phyloP scores from a whole-genome alignment of 2,888 invertebrate genomes.

The Drosophila ustulata region DNA sequence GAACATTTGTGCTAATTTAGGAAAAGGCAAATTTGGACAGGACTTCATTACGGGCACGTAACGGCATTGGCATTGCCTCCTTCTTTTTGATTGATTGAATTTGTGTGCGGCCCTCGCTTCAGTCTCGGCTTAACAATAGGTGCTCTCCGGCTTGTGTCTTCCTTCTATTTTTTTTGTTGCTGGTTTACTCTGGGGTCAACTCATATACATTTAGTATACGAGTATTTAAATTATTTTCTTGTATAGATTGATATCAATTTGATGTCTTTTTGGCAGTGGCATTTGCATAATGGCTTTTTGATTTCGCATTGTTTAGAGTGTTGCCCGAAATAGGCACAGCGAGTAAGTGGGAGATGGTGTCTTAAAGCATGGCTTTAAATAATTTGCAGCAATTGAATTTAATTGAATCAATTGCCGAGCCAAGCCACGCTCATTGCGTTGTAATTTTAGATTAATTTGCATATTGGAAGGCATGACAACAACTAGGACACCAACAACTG shows the following conservation, averaged over 20 bases:
- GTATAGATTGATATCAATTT: conserved; percentile 70
- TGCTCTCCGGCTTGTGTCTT: conserved; percentile 2
- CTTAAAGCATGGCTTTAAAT: conserved; percentile 14
- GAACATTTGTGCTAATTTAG: conserved; percentile 82
- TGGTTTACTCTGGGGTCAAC: conserved; percentile 1
- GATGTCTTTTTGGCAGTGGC: conserved; percentile 61
- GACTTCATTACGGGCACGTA: conserved; percentile 80
- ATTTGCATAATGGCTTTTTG: conserved; percentile 75
- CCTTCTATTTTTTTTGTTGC: not conserved
- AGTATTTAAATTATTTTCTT: conserved; percentile 60
- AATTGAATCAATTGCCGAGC: conserved; percentile 52
- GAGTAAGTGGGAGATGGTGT: not conserved
- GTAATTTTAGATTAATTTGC: conserved; percentile 75
- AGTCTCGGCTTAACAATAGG: conserved; percentile 12
- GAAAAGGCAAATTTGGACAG: conserved; percentile 80
- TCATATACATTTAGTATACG: conserved; percentile 34
- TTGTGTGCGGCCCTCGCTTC: conserved; percentile 47
- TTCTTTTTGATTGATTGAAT: conserved; percentile 81
- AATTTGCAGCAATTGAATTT: conserved; percentile 55
- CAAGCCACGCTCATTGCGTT: conserved; percentile 39
- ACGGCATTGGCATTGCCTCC: conserved; percentile 74
- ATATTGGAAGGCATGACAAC: conserved; percentile 60
- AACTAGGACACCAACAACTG: conserved; percentile 15
- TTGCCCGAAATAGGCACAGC: not conserved
- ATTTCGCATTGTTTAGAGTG: conserved; percentile 51